Evolutionary conservation across 37 sponge, comb jelly and placozoan genomes (phyloP), one percentile per base, ranked within the genome.

Genomic region (Halichondria panicea): DNA sequence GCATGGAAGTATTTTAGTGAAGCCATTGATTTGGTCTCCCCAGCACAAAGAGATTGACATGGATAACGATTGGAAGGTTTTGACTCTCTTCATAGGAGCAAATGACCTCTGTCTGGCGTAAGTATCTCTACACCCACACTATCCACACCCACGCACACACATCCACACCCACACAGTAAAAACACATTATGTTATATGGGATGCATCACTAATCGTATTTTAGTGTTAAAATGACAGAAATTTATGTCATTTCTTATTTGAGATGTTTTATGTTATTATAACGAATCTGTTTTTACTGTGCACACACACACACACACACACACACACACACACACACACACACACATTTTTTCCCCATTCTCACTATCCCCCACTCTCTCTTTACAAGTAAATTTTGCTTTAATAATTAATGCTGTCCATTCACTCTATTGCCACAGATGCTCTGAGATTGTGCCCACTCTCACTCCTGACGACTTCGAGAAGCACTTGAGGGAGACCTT

Each of bases 71-170:
- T 92, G 93, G 93, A 92, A 92, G 70, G 38, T 92, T 12, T 66
- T 92, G 48, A 87, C 88, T 31, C 75, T 92, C 21, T 57, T 92
- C 6, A 71, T 87, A 73, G 93, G 93, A 61, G 80, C 77, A 38
- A 92, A 92, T 84, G 93, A 92, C 46, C 54, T 92, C 1, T 92
- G 93, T 53, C 56, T 87, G 19, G 88, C 80, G 88, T 92, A 46
- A 63, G 66, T 43, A 25, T 59, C 4, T 55, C 12, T 22, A 15
- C 8, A 25, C 13, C 7, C 25, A 27, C 7, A 59, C 60, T 59
- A 9, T 9, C 13, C 11, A 48, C 52, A 48, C 15, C 15, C 11
- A 15, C 11, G 11, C 13, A 48, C 15, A 11, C 15, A 11, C 15
- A 48, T 48, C 52, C 52, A 48, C 52, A 18, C 13, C 13, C 52